Base-by-base conservation (phyloP, 1,140 invertebrate species). In the Apis laboriosa region DNA sequence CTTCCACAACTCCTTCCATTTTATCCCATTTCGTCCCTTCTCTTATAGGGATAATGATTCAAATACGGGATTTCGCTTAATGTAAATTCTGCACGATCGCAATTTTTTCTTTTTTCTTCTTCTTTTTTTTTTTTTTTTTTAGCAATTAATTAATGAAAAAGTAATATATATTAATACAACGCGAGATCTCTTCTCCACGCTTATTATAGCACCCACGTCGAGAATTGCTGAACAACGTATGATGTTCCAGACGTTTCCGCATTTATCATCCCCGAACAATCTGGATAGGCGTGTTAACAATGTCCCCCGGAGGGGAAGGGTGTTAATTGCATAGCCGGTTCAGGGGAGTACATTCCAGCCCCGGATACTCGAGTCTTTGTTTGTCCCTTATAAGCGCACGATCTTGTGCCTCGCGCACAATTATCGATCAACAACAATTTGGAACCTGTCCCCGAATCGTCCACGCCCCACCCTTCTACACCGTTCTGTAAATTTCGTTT, bases 271-370 rank as follows among this genome's bases (percentile, higher is more conserved):
- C 43, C 53, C 13, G 7, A 82, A 77, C 80, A 61, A 68, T 77
- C 55, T 77, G 68, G 53, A 77, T 61, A 60, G 80, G 73, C 80
- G 73, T 77, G 80, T 77, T 77, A 82, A 82, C 80, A 77, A 67
- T 77, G 73, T 70, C 55, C 49, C 73, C 21, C 13, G 34, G 24
- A 24, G 24, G 61, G 53, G 64, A 74, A 77, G 80, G 80, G 80
- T 82, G 80, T 77, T 82, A 82, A 82, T 82, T 82, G 80, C 80
- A 82, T 77, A 68, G 60, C 80, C 80, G 64, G 24, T 61, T 43
- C 19, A 51, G 73, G 43, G 68, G 51, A 76, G 51, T 77, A 24
- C 80, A 77, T 82, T 77, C 80, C 80, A 61, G 24, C 61, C 24
- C 73, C 43, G 43, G 79, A 77, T 82, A 77, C 56, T 67, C 70